Conservation (phyloP, 1,140 invertebrate genomes). For the Drosophila arawakana region DNA sequence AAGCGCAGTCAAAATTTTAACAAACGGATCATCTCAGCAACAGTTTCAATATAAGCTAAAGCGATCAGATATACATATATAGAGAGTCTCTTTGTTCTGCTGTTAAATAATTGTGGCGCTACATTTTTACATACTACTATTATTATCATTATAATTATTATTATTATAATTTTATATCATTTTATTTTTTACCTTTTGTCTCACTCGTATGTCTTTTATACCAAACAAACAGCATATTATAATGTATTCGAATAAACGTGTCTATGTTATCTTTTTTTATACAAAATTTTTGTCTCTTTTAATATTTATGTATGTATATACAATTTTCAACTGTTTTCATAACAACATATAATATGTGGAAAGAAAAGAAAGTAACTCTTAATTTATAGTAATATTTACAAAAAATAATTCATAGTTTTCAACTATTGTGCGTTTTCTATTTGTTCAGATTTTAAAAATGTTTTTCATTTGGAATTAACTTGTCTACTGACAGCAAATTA, state of each 20-base stretch:
- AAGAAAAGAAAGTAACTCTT: conserved; percentile 1
- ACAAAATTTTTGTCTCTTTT: conserved; percentile 22
- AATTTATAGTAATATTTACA: neutral
- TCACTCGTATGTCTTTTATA: conserved; percentile 66
- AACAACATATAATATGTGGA: conserved; percentile 1
- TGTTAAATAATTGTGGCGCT: conserved; percentile 55
- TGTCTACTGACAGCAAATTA: neutral
- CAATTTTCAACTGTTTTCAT: neutral
- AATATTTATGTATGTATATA: conserved; percentile 2
- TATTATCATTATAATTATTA: conserved; percentile 28
- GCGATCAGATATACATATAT: conserved; percentile 35
- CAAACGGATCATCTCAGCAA: conserved; percentile 29
- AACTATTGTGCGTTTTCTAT: neutral
- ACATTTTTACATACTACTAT: conserved; percentile 16
- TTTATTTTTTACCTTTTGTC: conserved; percentile 37
- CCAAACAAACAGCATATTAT: conserved; percentile 49
- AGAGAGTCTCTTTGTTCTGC: conserved; percentile 64
- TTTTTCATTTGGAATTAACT: neutral
- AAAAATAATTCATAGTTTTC: neutral
- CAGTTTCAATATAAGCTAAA: conserved; percentile 41
- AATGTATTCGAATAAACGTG: conserved; percentile 75
- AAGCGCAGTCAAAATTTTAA: conserved; percentile 29
- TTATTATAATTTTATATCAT: conserved; percentile 45
- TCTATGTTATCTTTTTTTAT: conserved; percentile 56
- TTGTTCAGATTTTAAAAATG: neutral